Evolutionary conservation across 2,113 vertebrate genomes (phyloP).

Genomic region (Thomomys bottae): DNA sequence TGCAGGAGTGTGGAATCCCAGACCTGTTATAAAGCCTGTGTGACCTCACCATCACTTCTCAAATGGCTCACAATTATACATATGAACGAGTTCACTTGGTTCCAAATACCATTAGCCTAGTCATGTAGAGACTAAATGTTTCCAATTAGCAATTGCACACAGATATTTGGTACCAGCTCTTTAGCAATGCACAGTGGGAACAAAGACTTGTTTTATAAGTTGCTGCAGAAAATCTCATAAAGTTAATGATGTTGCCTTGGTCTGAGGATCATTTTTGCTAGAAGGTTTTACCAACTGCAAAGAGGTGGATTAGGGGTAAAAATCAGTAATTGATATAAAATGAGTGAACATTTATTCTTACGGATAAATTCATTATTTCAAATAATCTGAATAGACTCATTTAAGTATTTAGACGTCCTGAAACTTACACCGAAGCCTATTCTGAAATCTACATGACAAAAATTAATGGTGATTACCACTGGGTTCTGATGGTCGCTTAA

Average conservation of each 20-base stretch:
- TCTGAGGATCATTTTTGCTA: not conserved
- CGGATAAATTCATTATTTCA: not conserved
- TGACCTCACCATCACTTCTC: constrained; percentile 29
- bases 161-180: not conserved
- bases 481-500: not conserved
- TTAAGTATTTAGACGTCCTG: not conserved
- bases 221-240: not conserved
- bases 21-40: constrained; percentile 15
- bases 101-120: constrained; percentile 53
- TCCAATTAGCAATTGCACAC: not conserved
- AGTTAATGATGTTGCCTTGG: not conserved
- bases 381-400: not conserved
- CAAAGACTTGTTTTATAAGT: not conserved
- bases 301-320: not conserved
- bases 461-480: not conserved
- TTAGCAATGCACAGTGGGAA: not conserved
- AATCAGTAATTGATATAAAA: not conserved
- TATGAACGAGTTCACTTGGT: not conserved
- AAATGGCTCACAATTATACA: constrained; percentile 33
- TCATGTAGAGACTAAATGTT: not conserved
- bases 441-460: not conserved
- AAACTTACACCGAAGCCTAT: not conserved
- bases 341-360: not conserved
- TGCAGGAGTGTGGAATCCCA: constrained; percentile 7
- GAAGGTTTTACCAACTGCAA: not conserved